Evolutionary conservation across 2,888 invertebrate species (phyloP), one percentile per base, ranked within the genome.

Genomic region (Ormyrus thymus): DNA sequence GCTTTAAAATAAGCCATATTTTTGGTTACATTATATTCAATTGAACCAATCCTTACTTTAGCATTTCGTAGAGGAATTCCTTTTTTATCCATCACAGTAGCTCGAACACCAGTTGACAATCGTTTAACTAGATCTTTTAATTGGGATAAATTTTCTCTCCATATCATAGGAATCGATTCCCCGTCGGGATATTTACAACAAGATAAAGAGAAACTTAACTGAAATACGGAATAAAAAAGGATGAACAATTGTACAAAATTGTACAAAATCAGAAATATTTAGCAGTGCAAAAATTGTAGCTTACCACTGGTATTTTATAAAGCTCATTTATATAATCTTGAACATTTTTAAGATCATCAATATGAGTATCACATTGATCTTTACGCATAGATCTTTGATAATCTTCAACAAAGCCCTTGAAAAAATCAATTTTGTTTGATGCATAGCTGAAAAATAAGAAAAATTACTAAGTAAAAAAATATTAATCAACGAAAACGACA

Each of bases 151-250:
- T 87, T 90, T 48, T 88, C 85, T 53, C 87, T 85, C 91, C 90
- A 91, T 15, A 90, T 84, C 29, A 81, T 81, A 11, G 89, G 86
- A 62, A 90, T 85, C 9, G 83, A 82, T n/a, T 85, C 83, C n/a
- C 88, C 91, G 0, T 89, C 86, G 0, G 97, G 97, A 92, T 95
- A 96, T 84, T 95, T 95, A 87, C 97, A 97, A 85, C 97, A 97
- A 74, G 94, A 94, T 46, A 97, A 80, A n/a, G 87, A 87, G 15
- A 89, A 79, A 43, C 85, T 86, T 74, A 90, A 84, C 89, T 89
- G 59, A 84, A 74, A 79, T 6, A 65, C 53, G 48, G 53, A 71
- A 68, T 64, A 6, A 61, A 59, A 53, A 3, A 29, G 29, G 3
- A 29, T 29, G 29, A 29, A 58, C 68, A 56, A 51, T 69, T 91